phyloP scores from a whole-genome alignment of 2,113 vertebrate genomes.

The Leucosticte australis region DNA sequence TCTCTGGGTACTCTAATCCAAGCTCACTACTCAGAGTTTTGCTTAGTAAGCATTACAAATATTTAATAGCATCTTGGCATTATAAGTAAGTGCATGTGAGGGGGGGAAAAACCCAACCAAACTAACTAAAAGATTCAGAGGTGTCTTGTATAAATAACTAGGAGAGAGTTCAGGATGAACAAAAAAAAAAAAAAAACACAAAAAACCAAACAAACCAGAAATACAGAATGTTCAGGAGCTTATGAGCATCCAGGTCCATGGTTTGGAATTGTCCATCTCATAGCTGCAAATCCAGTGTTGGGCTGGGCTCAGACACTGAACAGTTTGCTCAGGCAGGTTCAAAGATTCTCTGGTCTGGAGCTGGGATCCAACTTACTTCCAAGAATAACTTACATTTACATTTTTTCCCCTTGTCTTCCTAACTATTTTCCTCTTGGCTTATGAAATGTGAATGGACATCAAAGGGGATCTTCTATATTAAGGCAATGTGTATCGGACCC shows the following conservation, averaged over 20 bases:
- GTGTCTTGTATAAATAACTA: not conserved
- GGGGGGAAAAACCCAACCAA: not conserved
- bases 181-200: not conserved
- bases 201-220: not conserved
- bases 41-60: not conserved
- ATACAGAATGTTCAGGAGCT: not conserved
- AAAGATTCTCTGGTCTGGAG: conserved; percentile 10
- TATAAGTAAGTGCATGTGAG: not conserved
- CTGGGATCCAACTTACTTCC: not conserved
- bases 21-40: not conserved
- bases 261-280: not conserved
- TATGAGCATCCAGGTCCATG: not conserved
- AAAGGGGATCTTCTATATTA: conserved; percentile 1
- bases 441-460: not conserved
- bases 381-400: conserved; percentile 1
- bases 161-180: not conserved
- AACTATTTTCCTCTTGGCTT: not conserved
- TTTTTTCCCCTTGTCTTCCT: conserved; percentile 4
- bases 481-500: not conserved
- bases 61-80: not conserved
- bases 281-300: not conserved
- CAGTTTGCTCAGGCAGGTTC: not conserved
- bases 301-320: not conserved
- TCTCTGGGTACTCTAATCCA: not conserved
- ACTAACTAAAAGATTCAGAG: not conserved